Percentiles rank a stretch among this genome's conserved stretches.
Evolutionary conservation across 2,113 vertebrate genomes (phyloP).

Genomic region (Meriones unguiculatus): DNA sequence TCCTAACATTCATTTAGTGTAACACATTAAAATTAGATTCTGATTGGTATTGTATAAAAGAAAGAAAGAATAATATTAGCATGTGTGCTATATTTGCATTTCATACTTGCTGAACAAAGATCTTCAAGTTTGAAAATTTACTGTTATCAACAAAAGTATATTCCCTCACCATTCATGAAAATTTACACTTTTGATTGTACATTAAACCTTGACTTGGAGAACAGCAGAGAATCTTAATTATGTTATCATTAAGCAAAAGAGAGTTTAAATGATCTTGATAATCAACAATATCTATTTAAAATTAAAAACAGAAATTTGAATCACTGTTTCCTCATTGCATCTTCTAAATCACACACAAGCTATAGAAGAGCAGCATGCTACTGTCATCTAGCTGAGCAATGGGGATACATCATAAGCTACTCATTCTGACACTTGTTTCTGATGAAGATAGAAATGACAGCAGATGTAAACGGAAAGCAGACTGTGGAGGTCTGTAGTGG

Average conservation of each 20-base stretch:
- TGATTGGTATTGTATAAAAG: background rate
- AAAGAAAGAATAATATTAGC: background rate
- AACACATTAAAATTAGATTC: background rate
- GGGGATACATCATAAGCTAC: background rate
- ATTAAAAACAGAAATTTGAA: conserved; percentile 27
- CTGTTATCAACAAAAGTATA: background rate
- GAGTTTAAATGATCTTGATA: conserved; percentile 21
- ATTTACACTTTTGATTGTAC: background rate
- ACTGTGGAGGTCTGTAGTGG: conserved; percentile 38
- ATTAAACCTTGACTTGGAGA: background rate
- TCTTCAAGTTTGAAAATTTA: background rate
- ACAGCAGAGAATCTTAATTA: background rate
- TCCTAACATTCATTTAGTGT: background rate
- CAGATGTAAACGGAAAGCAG: conserved; percentile 48
- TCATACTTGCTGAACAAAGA: conserved; percentile 19
- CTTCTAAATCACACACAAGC: background rate
- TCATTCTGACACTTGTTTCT: background rate
- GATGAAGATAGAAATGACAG: conserved; percentile 47
- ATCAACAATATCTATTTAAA: conserved; percentile 9
- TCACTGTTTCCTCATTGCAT: background rate
- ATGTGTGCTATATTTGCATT: background rate
- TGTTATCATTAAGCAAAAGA: background rate
- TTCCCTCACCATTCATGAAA: background rate
- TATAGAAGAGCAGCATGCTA: background rate
- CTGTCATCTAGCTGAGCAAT: background rate